A percentile compares a stretch with the other conserved stretches of the same genome.
phyloP scores from a whole-genome alignment of 2,113 vertebrate species.

The Phasianus colchicus region DNA sequence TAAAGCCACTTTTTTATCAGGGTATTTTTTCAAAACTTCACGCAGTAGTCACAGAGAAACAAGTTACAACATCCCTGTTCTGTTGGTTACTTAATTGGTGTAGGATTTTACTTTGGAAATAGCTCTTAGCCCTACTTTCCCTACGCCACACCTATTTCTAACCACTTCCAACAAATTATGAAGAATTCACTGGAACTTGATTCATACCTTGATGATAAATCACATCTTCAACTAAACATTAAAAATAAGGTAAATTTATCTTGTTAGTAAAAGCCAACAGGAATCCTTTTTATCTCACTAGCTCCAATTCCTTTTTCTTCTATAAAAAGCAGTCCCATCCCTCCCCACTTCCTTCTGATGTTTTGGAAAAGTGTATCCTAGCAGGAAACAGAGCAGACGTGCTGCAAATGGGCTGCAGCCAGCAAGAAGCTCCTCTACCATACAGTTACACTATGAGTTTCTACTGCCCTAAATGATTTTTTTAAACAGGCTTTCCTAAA shows the following conservation, averaged over 20 bases:
- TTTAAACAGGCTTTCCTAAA: neutral
- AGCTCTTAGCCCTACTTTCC: neutral
- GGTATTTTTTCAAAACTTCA: neutral
- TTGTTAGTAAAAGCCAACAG: neutral
- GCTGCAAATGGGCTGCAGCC: slow-evolving; percentile 5
- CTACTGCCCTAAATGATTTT: neutral
- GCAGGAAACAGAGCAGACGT: slow-evolving; percentile 62
- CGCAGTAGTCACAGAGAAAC: neutral
- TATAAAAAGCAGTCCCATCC: slow-evolving; percentile 61
- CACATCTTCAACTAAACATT: neutral
- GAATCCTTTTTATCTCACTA: neutral
- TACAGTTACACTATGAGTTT: neutral
- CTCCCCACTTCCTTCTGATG: slow-evolving; percentile 68
- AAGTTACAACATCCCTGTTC: neutral
- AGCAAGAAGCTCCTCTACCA: neutral
- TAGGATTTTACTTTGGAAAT: neutral
- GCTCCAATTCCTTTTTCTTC: neutral
- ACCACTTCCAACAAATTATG: neutral
- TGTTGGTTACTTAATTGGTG: neutral
- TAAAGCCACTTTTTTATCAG: neutral
- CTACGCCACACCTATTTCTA: neutral
- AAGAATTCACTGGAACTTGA: neutral
- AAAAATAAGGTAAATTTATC: neutral
- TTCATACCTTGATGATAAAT: neutral
- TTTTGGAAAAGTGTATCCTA: slow-evolving; percentile 50